Evolutionary conservation across 2,113 vertebrate species (phyloP).

Genomic region (Symphodus melops): DNA sequence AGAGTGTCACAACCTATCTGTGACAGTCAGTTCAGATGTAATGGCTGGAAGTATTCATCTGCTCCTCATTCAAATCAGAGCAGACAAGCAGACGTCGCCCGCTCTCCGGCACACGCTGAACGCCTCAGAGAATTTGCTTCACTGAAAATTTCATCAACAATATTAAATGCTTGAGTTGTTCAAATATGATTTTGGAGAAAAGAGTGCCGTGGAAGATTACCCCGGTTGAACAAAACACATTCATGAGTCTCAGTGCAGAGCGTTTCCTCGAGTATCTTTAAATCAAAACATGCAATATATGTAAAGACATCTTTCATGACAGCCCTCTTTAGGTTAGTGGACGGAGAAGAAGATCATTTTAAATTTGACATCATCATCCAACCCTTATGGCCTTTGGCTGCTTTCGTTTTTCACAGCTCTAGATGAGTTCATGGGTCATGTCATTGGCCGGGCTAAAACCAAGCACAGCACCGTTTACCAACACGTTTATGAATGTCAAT

Average conservation of each 20-base stretch:
- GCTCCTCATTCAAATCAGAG: conserved; percentile 58
- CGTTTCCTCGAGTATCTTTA: background rate
- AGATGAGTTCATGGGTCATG: background rate
- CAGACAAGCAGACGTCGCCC: conserved; percentile 48
- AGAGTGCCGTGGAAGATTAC: background rate
- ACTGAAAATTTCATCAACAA: conserved; percentile 42
- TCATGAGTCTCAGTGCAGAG: background rate
- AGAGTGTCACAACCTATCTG: conserved; percentile 56
- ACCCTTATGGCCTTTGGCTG: background rate
- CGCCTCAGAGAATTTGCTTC: conserved; percentile 49
- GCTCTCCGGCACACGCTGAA: conserved; percentile 33
- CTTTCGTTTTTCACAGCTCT: no score
- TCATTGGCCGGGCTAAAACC: background rate
- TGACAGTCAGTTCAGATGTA: conserved; percentile 45
- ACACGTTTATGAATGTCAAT: background rate
- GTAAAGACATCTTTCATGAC: background rate
- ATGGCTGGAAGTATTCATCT: conserved; percentile 58
- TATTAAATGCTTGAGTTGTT: conserved; percentile 42
- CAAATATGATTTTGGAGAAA: conserved; percentile 32
- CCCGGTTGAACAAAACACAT: background rate
- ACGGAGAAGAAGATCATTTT: background rate
- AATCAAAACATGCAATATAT: background rate
- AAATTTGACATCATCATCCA: background rate
- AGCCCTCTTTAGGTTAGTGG: background rate
- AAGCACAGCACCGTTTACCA: background rate